phyloP scores from a whole-genome alignment of 2,797 vertebrate species.

The Mallotus villosus region DNA sequence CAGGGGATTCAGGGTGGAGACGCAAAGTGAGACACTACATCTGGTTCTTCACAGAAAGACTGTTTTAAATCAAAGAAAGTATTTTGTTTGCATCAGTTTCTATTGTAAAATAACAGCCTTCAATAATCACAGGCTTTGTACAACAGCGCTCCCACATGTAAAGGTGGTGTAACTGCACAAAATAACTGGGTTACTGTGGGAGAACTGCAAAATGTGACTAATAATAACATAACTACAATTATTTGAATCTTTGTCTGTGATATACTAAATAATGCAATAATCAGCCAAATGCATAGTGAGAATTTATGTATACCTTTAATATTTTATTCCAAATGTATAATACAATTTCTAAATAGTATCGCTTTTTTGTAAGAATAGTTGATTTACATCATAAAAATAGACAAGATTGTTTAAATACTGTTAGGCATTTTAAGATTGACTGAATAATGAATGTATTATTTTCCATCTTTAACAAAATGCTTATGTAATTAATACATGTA shows the following conservation, averaged over 20 bases:
- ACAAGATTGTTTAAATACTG: neutral
- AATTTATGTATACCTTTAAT: conserved; percentile 1
- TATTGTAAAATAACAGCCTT: conserved; percentile 44
- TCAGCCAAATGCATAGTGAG: conserved; percentile 44
- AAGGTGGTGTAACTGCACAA: conserved; percentile 37
- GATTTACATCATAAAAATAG: neutral
- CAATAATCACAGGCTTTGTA: neutral
- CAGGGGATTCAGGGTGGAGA: conserved; percentile 42
- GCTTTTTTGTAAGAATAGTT: neutral
- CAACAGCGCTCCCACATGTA: conserved; percentile 60
- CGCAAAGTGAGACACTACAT: conserved; percentile 66
- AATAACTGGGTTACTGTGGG: conserved; percentile 53
- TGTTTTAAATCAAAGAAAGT: conserved; percentile 20
- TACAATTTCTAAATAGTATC: neutral
- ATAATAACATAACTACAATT: conserved; percentile 48
- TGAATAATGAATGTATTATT: conserved; percentile 47
- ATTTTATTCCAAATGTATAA: neutral
- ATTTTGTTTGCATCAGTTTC: conserved; percentile 31
- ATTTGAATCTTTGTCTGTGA: conserved; percentile 17
- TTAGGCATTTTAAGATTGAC: conserved; percentile 24
- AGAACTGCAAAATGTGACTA: conserved; percentile 57
- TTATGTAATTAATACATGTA: conserved; percentile 33
- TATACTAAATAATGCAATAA: conserved; percentile 62
- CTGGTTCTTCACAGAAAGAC: conserved; percentile 38
- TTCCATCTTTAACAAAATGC: conserved; percentile 19